Percentiles rank a stretch among this genome's conserved stretches.
phyloP scores from a whole-genome alignment of 2,113 vertebrate genomes.

The Neolamprologus sp. region DNA sequence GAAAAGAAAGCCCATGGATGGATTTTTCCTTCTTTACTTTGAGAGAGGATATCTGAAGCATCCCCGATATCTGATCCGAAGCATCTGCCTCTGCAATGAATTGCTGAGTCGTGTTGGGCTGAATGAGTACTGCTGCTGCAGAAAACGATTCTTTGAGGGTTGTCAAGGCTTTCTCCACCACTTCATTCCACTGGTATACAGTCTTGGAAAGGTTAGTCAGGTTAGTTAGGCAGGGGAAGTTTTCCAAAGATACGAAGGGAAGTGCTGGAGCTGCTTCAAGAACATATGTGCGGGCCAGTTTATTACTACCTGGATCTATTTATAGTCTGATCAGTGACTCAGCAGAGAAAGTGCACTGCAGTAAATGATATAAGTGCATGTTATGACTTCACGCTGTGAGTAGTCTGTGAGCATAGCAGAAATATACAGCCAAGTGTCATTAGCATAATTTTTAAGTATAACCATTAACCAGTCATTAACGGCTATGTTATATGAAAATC shows the following conservation, averaged over 20 bases:
- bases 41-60: background rate
- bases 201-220: background rate
- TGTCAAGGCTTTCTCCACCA: background rate
- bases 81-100: background rate
- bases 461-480: background rate
- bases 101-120: background rate
- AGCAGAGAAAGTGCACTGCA: background rate
- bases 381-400: background rate
- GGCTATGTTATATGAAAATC: background rate
- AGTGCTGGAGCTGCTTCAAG: background rate
- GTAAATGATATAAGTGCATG: background rate
- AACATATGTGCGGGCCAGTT: background rate
- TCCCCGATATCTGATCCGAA: background rate
- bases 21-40: background rate
- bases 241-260: background rate
- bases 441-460: background rate
- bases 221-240: background rate
- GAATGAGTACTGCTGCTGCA: background rate
- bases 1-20: background rate
- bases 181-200: background rate
- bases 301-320: background rate
- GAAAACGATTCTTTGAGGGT: rapidly evolving
- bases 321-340: background rate
- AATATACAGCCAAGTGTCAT: background rate
- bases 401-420: background rate